Evolutionary conservation across 2,888 invertebrate genomes (phyloP).

Genomic region (Cheilosia grossa): DNA sequence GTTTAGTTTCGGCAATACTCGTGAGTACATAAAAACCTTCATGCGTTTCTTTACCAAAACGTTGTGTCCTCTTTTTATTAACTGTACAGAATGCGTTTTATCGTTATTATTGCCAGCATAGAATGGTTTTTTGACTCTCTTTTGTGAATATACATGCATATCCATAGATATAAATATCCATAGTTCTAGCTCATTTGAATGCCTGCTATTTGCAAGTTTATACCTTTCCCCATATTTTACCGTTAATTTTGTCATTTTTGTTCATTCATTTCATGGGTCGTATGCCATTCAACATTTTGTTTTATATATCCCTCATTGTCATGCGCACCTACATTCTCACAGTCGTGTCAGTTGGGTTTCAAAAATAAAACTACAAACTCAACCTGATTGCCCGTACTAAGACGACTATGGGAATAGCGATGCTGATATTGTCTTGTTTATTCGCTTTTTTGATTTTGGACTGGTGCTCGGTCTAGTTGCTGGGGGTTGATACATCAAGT

Average conservation of each 20-base stretch:
- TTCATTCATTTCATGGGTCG: constrained; percentile 58
- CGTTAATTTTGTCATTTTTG: constrained; percentile 24
- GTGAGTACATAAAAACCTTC: constrained; percentile 79
- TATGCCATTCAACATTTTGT: constrained; percentile 45
- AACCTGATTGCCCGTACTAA: not conserved
- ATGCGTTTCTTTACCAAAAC: constrained; percentile 25
- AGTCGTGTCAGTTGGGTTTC: constrained; percentile 6
- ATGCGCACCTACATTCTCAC: not conserved
- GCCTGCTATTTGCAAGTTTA: constrained; percentile 48
- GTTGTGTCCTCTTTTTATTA: constrained; percentile 39
- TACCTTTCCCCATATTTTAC: constrained; percentile 20
- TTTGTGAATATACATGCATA: constrained; percentile 40
- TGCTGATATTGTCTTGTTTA: constrained; percentile 14
- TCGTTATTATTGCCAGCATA: constrained; percentile 53
- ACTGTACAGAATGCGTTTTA: constrained; percentile 64
- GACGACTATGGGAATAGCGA: not conserved
- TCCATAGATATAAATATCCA: constrained; percentile 23
- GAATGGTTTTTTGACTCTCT: constrained; percentile 48
- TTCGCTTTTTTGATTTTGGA: constrained; percentile 53
- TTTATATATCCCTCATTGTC: constrained; percentile 21
- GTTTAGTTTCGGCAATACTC: constrained; percentile 83
- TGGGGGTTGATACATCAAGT: not conserved
- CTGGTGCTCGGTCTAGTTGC: constrained; percentile 41
- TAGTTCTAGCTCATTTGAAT: constrained; percentile 54
- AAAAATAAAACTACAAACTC: not conserved